phyloP scores from a whole-genome alignment of 2,888 invertebrate species.

The Proisotoma minuta region DNA sequence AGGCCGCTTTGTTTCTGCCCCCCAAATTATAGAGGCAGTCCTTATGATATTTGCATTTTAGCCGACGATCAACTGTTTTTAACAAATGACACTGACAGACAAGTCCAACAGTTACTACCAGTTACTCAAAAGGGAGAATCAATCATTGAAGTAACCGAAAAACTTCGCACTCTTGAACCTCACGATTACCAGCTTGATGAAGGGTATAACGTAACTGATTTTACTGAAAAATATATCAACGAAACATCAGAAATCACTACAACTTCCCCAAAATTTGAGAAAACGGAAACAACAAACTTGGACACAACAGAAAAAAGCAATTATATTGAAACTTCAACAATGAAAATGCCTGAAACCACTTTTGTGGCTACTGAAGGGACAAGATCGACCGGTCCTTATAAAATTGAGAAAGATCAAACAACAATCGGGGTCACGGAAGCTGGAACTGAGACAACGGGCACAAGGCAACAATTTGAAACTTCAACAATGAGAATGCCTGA shows the following conservation, averaged over 20 bases:
- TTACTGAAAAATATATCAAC: no score
- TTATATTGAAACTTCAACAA: not conserved
- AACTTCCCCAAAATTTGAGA: not conserved
- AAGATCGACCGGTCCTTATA: not conserved
- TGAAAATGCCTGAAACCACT: not conserved
- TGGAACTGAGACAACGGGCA: not conserved
- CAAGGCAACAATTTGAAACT: not conserved
- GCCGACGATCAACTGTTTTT: slow-evolving; percentile 52
- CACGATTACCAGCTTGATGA: not conserved
- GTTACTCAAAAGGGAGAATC: not conserved
- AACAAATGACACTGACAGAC: not conserved
- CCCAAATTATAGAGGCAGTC: slow-evolving; percentile 51
- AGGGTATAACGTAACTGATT: no score
- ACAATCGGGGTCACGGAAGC: not conserved
- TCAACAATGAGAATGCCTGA: not conserved
- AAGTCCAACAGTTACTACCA: not conserved
- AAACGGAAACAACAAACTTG: not conserved
- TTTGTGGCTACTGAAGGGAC: not conserved
- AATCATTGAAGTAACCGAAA: not conserved
- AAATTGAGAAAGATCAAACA: not conserved
- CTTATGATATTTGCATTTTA: slow-evolving; percentile 53
- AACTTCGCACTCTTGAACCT: not conserved
- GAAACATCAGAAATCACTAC: no score
- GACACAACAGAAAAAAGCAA: not conserved
- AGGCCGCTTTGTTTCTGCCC: slow-evolving; percentile 59